These are phyloP conservation scores for Acrossocheilus wenchowensis DNA, from an alignment of 2,797 vertebrate genomes.

Conservation along the genomic window DNA sequence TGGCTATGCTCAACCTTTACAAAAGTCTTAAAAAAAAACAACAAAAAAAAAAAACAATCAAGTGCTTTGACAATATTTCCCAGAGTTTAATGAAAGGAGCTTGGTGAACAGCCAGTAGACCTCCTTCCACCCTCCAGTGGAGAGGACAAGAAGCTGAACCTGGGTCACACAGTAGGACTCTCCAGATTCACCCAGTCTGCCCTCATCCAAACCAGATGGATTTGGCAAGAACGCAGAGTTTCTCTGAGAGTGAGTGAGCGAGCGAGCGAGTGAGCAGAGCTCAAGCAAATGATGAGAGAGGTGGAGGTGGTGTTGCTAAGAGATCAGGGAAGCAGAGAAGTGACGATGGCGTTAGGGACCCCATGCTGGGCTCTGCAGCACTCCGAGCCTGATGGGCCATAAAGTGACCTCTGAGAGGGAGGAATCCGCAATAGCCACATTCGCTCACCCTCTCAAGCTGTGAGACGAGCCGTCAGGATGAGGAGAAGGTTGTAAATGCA, in stretches of 20 bases:
- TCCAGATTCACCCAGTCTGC: conserved; percentile 39
- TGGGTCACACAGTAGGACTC: conserved; percentile 28
- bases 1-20: conserved; percentile 20
- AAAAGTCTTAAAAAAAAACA: conserved; percentile 16
- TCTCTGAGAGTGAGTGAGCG: conserved; percentile 51
- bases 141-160: conserved; percentile 31
- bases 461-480: conserved; percentile 67
- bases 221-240: conserved; percentile 32
- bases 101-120: not conserved
- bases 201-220: conserved; percentile 39
- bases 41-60: not conserved
- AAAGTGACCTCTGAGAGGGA: conserved; percentile 73
- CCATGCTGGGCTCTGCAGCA: conserved; percentile 44
- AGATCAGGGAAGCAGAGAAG: conserved; percentile 62
- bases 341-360: conserved; percentile 35
- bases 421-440: conserved; percentile 61
- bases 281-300: conserved; percentile 34
- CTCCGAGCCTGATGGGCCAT: conserved; percentile 54
- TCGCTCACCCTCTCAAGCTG: conserved; percentile 78
- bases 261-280: not conserved
- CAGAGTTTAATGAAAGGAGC: conserved; percentile 20
- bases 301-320: conserved; percentile 68
- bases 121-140: not conserved
- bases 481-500: conserved; percentile 58
- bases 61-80: conserved; percentile 17